Base-by-base conservation (phyloP, 2,888 invertebrate species). In the Bhutanitis thaidina region DNA sequence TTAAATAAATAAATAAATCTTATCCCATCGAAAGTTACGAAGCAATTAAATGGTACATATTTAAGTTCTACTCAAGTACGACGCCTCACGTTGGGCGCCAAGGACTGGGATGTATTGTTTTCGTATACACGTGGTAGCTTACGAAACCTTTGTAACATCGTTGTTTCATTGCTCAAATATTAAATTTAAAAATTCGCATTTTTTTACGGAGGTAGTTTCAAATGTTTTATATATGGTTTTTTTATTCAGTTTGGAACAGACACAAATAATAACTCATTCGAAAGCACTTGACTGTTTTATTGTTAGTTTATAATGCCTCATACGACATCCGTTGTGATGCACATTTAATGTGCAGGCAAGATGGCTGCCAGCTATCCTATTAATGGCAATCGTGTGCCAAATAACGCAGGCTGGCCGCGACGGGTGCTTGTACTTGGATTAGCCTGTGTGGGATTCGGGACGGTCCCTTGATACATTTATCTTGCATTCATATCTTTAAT, bases 241-340 rank as follows among this genome's bases (percentile, higher is more conserved):
- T 20, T 20, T 20, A 20, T 20, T 20, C 2, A 20, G n/a, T n/a
- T 30, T 30, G n/a, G 30, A 30, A 10, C n/a, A 1, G 30, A n/a
- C 3, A 43, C 52, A 52, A 62, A 4, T 20, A 27, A 4, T 7
- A 7, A 27, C 27, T 4, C 59, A 59, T 61, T 62, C 52, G 54
- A 60, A 59, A 60, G 59, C 76, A 67, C 71, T 77, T 63, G 62
- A 68, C 74, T 71, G 72, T 77, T 85, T 83, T 83, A 84, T 84
- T 83, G 79, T 84, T 67, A 70, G 75, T 83, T 83, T 80, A 80
- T 85, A 84, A 83, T 77, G 77, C 75, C 71, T 70, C 72, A 69
- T 79, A 82, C 74, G 81, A 83, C 85, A 80, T 85, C 85, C 82
- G 85, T 76, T 81, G 77, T 75, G 81, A 82, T 78, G 83, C 67